These are phyloP conservation scores for Psettodes erumei DNA, from an alignment of 2,113 vertebrate genomes.

Conservation along the genomic window DNA sequence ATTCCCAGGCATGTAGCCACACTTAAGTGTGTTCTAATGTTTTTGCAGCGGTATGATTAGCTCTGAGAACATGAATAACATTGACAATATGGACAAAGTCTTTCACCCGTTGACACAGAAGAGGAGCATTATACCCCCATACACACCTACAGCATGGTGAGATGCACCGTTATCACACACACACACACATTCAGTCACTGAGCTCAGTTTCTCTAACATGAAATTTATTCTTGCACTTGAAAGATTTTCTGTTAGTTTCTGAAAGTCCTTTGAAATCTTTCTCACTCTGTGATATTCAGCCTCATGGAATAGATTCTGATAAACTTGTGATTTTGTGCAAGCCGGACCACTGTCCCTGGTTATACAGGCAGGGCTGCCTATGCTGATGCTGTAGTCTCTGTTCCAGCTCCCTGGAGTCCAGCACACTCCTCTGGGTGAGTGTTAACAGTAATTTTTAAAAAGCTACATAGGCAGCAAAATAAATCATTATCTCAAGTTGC, in stretches of 20 bases:
- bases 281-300: no score
- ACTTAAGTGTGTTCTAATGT: conserved; percentile 23
- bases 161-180: conserved; percentile 15
- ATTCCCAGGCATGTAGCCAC: background rate
- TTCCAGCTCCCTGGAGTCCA: conserved; percentile 68
- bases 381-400: conserved; percentile 75
- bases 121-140: conserved; percentile 48
- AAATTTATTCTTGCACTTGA: background rate
- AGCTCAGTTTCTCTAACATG: background rate
- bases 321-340: conserved; percentile 65
- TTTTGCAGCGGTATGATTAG: conserved; percentile 76
- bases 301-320: conserved; percentile 8
- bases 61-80: conserved; percentile 76
- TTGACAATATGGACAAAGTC: conserved; percentile 72
- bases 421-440: conserved; percentile 79
- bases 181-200: background rate
- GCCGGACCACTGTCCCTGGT: conserved; percentile 83
- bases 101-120: conserved; percentile 70
- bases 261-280: no score
- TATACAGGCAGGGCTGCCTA: conserved; percentile 84
- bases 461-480: background rate
- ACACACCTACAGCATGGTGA: conserved; percentile 68
- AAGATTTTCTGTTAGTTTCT: no score
- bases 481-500: background rate
- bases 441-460: background rate